Evolutionary conservation across 1,140 invertebrate species (phyloP).

Genomic region (Drosophila kikkawai): DNA sequence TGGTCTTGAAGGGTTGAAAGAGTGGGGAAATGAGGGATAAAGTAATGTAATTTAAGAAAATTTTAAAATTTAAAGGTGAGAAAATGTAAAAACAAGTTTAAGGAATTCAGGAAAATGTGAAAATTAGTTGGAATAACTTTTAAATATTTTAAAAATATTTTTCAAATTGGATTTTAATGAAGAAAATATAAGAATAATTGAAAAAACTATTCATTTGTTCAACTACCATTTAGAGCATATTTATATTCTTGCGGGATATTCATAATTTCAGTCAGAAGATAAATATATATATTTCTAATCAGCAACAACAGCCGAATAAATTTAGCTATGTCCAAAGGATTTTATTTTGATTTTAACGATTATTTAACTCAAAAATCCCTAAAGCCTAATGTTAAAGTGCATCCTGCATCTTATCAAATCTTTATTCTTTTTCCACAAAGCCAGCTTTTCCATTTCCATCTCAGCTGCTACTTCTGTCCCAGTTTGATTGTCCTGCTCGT

Average conservation of each 20-base stretch:
- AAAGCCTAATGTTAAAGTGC: not conserved
- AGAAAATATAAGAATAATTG: not conserved
- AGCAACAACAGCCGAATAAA: no score
- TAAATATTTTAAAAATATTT: not conserved
- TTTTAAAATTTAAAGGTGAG: not conserved
- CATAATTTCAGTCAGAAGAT: no score
- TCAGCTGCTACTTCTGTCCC: constrained; percentile 37
- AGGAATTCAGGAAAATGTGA: not conserved
- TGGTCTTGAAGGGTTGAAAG: not conserved
- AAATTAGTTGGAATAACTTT: not conserved
- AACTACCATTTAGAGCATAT: no score
- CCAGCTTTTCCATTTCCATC: constrained; percentile 5
- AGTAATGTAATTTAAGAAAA: not conserved
- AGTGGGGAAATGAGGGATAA: no score
- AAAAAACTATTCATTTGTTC: not conserved
- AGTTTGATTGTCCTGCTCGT: constrained; percentile 37
- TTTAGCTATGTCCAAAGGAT: no score
- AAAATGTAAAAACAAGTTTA: fast-evolving
- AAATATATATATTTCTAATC: no score
- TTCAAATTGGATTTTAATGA: not conserved
- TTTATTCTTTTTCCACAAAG: not conserved
- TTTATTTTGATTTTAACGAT: no score
- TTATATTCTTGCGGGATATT: no score
- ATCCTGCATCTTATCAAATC: not conserved
- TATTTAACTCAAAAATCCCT: not conserved